These are phyloP conservation scores for Cephus cinctus DNA, from an alignment of 1,140 invertebrate species.

Conservation along the genomic window DNA sequence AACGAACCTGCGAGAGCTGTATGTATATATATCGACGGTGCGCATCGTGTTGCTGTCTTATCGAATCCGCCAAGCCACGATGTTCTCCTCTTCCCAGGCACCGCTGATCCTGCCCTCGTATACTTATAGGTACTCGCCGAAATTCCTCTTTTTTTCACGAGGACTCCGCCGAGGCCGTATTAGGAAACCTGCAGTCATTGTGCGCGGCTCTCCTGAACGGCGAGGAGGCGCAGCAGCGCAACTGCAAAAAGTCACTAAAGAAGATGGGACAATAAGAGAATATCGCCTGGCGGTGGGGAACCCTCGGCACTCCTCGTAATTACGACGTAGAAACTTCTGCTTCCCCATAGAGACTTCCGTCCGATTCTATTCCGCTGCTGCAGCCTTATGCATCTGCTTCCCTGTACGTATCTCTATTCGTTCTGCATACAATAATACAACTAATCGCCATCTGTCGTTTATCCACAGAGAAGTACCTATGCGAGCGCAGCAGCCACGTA, in stretches of 20 bases:
- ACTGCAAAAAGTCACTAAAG: slow-evolving; percentile 16
- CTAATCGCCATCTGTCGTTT: too few relatives aligned
- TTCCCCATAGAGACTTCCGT: background rate
- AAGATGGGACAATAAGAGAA: slow-evolving; percentile 17
- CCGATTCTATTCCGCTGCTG: too few relatives aligned
- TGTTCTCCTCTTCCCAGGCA: slow-evolving; percentile 1
- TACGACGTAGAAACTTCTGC: slow-evolving; percentile 3
- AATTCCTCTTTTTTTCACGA: slow-evolving; percentile 36
- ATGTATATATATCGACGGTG: background rate
- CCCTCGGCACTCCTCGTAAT: slow-evolving; percentile 16
- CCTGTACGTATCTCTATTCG: too few relatives aligned
- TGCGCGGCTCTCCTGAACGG: slow-evolving; percentile 22
- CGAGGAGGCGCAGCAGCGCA: slow-evolving; percentile 18
- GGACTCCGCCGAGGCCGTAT: slow-evolving; percentile 33
- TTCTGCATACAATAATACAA: too few relatives aligned
- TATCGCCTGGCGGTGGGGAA: slow-evolving; percentile 1
- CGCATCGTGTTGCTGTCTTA: background rate
- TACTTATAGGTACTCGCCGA: slow-evolving; percentile 21
- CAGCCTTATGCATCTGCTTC: too few relatives aligned
- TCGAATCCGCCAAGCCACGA: background rate
- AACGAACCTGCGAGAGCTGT: background rate
- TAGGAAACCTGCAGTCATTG: slow-evolving; percentile 51
- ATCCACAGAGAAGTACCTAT: too few relatives aligned
- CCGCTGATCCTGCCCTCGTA: slow-evolving; percentile 1
- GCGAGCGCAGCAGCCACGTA: too few relatives aligned